These are phyloP conservation scores for Trichogramma pretiosum DNA, from an alignment of 1,140 invertebrate genomes.

Conservation along the genomic window DNA sequence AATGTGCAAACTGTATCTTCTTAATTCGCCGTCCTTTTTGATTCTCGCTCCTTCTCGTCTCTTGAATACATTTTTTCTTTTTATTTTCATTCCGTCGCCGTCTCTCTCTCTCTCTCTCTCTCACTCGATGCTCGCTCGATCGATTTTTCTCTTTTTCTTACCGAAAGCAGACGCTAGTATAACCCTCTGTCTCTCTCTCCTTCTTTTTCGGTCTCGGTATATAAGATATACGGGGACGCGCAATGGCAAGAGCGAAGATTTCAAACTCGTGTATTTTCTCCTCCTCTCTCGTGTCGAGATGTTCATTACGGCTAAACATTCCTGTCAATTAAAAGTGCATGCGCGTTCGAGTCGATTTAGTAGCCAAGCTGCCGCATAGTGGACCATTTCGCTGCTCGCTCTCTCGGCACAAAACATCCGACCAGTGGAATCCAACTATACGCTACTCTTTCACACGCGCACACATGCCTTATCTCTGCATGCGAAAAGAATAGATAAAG, in stretches of 20 bases:
- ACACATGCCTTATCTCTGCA: no score
- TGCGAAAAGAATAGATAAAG: no score
- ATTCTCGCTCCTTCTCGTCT: conserved; percentile 18
- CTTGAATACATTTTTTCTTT: conserved; percentile 12
- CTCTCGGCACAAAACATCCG: no score
- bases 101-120: neutral
- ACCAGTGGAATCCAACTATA: no score
- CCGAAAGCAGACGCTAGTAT: no score
- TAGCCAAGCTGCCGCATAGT: conserved; percentile 23
- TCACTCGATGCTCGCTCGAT: neutral
- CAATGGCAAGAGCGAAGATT: no score
- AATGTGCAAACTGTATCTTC: conserved; percentile 4
- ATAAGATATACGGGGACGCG: no score
- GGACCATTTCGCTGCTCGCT: no score
- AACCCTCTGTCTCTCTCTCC: neutral
- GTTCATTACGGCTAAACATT: conserved; percentile 45
- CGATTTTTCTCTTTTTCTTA: conserved; percentile 5
- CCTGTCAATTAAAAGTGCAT: conserved; percentile 44
- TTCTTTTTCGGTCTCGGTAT: conserved; percentile 3
- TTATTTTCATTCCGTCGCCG: neutral
- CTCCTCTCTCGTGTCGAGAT: conserved; percentile 27
- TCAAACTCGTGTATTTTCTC: conserved; percentile 24
- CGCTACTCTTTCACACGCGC: conserved; percentile 7
- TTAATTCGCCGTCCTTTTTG: conserved; percentile 14
- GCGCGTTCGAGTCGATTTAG: conserved; percentile 32